phyloP scores from a whole-genome alignment of 2,797 vertebrate genomes.

The Myotis daubentonii region DNA sequence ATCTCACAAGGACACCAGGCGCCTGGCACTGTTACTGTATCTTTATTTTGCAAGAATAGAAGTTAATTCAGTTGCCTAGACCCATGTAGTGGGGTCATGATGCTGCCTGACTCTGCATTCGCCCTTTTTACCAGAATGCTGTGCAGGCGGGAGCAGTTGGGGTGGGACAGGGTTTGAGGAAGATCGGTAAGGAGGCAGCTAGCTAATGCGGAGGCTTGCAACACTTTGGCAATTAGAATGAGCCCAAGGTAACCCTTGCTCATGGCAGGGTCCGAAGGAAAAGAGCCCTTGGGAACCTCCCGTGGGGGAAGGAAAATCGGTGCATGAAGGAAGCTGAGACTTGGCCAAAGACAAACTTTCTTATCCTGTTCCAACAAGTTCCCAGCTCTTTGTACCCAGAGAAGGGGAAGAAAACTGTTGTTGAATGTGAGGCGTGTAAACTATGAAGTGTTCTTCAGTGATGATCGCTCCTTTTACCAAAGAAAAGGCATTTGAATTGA shows the following conservation, averaged over 20 bases:
- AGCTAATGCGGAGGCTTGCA: rapidly evolving
- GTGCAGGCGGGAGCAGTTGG: neutral
- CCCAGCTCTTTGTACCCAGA: neutral
- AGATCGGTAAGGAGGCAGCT: neutral
- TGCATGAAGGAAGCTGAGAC: neutral
- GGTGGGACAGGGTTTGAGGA: neutral
- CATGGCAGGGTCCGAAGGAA: neutral
- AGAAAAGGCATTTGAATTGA: neutral
- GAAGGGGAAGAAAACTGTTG: neutral
- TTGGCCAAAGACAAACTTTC: neutral
- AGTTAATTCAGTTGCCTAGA: neutral
- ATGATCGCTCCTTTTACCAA: neutral
- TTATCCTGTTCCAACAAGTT: neutral
- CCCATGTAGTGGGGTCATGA: neutral
- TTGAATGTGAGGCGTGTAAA: neutral
- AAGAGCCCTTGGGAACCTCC: no score
- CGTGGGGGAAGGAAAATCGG: neutral
- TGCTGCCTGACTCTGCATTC: neutral
- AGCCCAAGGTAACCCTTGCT: neutral
- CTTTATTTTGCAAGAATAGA: neutral
- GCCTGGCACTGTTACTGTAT: neutral
- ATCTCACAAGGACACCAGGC: neutral
- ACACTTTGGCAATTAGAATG: neutral
- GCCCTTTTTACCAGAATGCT: neutral
- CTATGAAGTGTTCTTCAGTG: no score